Evolutionary conservation across 2,113 vertebrate species (phyloP), one percentile per base, ranked within the genome.

Genomic region (Sinocyclocheilus anshuiensis): DNA sequence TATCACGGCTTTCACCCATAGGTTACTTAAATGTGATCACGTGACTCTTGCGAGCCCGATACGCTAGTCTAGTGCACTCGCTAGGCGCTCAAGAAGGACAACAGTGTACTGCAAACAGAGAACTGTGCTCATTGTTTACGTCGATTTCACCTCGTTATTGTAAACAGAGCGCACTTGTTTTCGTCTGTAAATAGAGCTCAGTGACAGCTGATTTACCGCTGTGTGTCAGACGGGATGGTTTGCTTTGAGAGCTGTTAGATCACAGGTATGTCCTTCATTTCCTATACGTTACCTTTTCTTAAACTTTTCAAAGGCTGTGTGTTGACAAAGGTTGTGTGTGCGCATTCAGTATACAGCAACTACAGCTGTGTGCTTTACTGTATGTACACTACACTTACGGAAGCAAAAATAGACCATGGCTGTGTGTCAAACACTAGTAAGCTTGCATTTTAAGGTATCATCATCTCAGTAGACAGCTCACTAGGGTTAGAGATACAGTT

Each of bases 161-260:
- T 50, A 1, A 13, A 83, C 65, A 36, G 24, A 36, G 16, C 36
- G n/a, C 8, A 7, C n/a, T 80, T 80, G 55, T 65, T 29, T 65
- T 48, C 39, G 7, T 81, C 20, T 55, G 18, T 69, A 55, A 71
- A 83, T 15, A 36, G 45, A 71, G 45, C 26, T 82, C 42, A 15
- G 4, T 71, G 80, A 69, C 20, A 18, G 80, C 24, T 16, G 24
- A 50, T 29, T 22, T n/a, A 33, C 45, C 16, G 63, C 42, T n/a
- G 65, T 48, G 26, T 3, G 1, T 83, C 45, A 69, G 20, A 67
- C 29, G 24, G 65, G 20, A 83, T 83, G 81, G 24, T 71, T 53
- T 53, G 39, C 61, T 81, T 50, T 81, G 79, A 20, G 22, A 11
- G 79, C 79, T 48, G 61, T n/a, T 65, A 65, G 79, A 71, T 33